phyloP scores from a whole-genome alignment of 2,888 invertebrate genomes.

The Lasioglossum zephyrum region DNA sequence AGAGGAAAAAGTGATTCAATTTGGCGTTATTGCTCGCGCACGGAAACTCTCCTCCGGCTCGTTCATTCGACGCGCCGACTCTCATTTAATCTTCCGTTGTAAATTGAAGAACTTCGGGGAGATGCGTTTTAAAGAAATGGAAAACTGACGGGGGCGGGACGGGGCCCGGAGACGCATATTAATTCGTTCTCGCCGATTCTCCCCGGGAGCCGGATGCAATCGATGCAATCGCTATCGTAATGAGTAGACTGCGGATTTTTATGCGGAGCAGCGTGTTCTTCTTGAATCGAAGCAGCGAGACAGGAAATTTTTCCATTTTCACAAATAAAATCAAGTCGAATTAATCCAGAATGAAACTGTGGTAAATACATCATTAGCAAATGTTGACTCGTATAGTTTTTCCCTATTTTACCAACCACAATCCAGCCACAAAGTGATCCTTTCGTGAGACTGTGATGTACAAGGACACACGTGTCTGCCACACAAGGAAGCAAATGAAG shows the following conservation, averaged over 20 bases:
- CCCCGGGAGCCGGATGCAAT: not conserved
- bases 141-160: not conserved
- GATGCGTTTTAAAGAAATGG: constrained; percentile 10
- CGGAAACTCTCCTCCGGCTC: not conserved
- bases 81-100: constrained; percentile 3
- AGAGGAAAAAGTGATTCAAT: not conserved
- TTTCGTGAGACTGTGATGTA: not conserved
- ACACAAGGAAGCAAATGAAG: not conserved
- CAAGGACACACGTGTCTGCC: not conserved
- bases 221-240: not conserved
- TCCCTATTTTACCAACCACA: not conserved
- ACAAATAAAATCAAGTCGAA: too few species aligned
- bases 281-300: not conserved
- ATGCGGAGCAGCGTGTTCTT: not conserved
- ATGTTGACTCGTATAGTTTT: not conserved
- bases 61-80: constrained; percentile 13
- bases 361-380: not conserved
- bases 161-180: not conserved
- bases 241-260: not conserved
- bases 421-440: not conserved
- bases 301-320: not conserved
- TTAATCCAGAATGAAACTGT: not conserved
- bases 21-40: constrained; percentile 22
- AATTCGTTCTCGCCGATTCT: not conserved
- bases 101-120: constrained; percentile 14